Conservation (phyloP, 2,113 vertebrate genomes). For the Dasyurus viverrinus region DNA sequence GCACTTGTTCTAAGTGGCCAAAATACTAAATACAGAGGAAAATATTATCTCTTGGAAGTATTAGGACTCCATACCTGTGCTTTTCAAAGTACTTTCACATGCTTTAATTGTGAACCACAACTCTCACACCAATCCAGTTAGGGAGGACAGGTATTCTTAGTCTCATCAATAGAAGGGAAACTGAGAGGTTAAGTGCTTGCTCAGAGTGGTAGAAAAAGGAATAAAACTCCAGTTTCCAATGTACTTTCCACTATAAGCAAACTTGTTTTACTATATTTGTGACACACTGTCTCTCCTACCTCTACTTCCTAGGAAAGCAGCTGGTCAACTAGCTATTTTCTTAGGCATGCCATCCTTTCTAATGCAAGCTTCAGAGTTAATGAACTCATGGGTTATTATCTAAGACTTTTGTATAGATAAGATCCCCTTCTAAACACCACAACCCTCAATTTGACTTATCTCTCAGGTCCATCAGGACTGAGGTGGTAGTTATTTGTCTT, state of each 20-base stretch:
- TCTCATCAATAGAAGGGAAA: background rate
- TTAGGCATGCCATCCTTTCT: conserved; percentile 30
- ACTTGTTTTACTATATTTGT: background rate
- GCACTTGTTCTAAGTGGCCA: background rate
- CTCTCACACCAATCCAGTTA: background rate
- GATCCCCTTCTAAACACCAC: conserved; percentile 20
- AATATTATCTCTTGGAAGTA: background rate
- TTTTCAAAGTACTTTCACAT: background rate
- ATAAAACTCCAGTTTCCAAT: background rate
- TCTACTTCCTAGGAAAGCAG: background rate
- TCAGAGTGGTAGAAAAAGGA: background rate
- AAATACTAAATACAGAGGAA: background rate
- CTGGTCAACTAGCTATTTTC: background rate
- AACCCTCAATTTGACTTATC: background rate
- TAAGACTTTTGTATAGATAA: conserved; percentile 40
- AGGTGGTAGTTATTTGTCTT: background rate
- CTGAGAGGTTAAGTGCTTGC: background rate
- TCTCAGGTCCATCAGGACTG: conserved; percentile 5
- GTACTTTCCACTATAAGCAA: background rate
- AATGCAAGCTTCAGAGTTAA: background rate
- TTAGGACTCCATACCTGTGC: background rate
- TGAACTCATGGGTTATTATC: background rate
- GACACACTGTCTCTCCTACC: background rate
- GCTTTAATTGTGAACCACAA: background rate
- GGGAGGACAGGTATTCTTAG: background rate